Evolutionary conservation across 2,888 invertebrate genomes (phyloP), one percentile per base, ranked within the genome.

Genomic region (Oligia fasciuncula): DNA sequence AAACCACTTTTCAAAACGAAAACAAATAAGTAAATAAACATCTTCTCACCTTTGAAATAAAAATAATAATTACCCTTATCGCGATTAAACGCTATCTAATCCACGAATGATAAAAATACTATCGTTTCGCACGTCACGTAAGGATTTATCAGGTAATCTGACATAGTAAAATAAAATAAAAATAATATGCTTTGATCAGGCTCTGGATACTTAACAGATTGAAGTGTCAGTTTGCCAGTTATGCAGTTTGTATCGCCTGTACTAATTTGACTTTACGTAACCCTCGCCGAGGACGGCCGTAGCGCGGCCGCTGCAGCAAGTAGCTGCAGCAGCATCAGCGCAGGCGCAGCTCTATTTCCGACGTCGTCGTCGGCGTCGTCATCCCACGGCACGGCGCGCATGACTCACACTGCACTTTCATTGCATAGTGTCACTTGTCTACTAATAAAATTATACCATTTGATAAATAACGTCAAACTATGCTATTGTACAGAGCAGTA

Each of bases 401-500:
- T 95, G 95, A 95, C 94, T 95, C 95, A 95, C 95, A 95, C 89
- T 94, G 94, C 94, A 95, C 95, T 96, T 95, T 95, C 95, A 94
- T 95, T 94, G 91, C 94, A 94, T 93, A 93, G 91, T 91, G 85
- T 89, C 89, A 90, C 89, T 91, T 90, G 93, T 93, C 93, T 93
- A 90, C 91, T 88, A 91, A 92, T 92, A 92, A 94, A 62, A 70
- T 40, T 40, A 74, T 68, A 43, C 90, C 89, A 91, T 92, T 88
- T 88, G 88, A 91, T 91, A 90, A 83, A 85, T 85, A 80, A 87
- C 90, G 77, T 81, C 88, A 85, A 84, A 49, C 46, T 35, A 14
- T 60, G 0, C 23, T 13, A n/a, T 23, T 35, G 17, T 60, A 63
- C 40, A 35, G 35, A 35, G 4, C 35, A 35, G 35, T 35, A 35